phyloP scores from a whole-genome alignment of 2,113 vertebrate genomes.

The Chloebia gouldiae region DNA sequence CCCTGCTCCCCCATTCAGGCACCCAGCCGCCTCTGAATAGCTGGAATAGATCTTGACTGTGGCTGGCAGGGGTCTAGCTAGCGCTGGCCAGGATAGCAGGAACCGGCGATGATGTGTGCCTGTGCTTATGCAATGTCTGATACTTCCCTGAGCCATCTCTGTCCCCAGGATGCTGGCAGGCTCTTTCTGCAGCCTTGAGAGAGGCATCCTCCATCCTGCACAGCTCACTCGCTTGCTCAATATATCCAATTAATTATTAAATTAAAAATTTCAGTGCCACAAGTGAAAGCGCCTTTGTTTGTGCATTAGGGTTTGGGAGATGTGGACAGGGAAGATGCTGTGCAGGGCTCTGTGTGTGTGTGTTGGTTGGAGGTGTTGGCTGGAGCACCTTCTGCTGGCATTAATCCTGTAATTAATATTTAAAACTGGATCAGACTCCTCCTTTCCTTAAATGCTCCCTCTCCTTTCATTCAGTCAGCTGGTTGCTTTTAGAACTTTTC shows the following conservation, averaged over 20 bases:
- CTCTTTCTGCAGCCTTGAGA: neutral
- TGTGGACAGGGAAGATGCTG: neutral
- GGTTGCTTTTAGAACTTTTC: neutral
- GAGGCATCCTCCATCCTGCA: neutral
- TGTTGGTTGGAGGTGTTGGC: neutral
- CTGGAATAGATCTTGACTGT: neutral
- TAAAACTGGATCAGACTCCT: neutral
- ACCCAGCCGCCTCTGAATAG: neutral
- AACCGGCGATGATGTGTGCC: neutral
- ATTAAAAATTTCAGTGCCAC: neutral
- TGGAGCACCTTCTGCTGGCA: neutral
- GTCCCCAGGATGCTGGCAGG: neutral
- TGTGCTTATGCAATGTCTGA: slow-evolving; percentile 39
- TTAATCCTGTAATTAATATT: neutral
- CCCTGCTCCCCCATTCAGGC: neutral
- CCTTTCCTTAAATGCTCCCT: neutral
- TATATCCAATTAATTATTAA: slow-evolving; percentile 10
- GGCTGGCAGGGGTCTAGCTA: neutral
- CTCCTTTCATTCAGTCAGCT: neutral
- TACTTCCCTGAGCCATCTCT: neutral
- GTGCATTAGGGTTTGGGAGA: neutral
- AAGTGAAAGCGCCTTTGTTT: neutral
- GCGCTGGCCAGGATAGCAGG: accelerated
- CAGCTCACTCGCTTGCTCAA: accelerated
- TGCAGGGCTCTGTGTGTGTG: accelerated